Evolutionary conservation across 1,140 invertebrate species (phyloP).

Genomic region (Polypedilum vanderplanki): DNA sequence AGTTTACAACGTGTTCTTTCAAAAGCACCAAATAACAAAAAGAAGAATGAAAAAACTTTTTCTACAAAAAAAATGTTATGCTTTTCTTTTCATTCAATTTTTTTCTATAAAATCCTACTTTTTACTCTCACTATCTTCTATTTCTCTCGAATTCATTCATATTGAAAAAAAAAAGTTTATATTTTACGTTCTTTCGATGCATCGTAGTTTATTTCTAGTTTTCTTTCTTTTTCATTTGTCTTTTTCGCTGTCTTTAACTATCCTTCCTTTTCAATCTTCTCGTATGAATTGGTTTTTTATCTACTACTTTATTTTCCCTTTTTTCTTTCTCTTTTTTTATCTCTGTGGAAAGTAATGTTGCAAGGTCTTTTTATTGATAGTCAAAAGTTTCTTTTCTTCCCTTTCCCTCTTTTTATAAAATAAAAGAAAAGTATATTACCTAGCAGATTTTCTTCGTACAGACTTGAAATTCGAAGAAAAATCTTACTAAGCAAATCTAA

Average conservation of each 20-base stretch:
- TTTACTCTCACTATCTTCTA: background rate
- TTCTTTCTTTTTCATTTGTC: background rate
- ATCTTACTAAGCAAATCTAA: too few species aligned
- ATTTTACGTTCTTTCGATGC: background rate
- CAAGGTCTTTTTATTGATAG: too few species aligned
- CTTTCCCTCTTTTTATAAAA: too few species aligned
- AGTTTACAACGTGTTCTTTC: background rate
- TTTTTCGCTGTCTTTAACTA: background rate
- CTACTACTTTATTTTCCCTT: background rate
- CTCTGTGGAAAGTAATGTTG: too few species aligned
- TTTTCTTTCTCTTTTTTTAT: too few species aligned
- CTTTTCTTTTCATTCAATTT: background rate
- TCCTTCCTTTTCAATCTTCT: background rate
- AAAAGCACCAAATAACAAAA: background rate
- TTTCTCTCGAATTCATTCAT: too few species aligned
- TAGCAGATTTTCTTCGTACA: too few species aligned
- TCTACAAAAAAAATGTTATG: background rate
- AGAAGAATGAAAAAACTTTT: background rate
- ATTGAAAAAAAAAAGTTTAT: background rate
- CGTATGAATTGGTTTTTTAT: background rate
- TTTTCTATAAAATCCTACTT: constrained; percentile 12
- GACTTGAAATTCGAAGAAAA: too few species aligned
- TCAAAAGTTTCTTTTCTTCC: too few species aligned
- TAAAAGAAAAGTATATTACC: too few species aligned
- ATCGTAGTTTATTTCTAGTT: constrained; percentile 3